Evolutionary conservation across 2,888 invertebrate genomes (phyloP).

Genomic region (Synanthedon andrenaeformis): DNA sequence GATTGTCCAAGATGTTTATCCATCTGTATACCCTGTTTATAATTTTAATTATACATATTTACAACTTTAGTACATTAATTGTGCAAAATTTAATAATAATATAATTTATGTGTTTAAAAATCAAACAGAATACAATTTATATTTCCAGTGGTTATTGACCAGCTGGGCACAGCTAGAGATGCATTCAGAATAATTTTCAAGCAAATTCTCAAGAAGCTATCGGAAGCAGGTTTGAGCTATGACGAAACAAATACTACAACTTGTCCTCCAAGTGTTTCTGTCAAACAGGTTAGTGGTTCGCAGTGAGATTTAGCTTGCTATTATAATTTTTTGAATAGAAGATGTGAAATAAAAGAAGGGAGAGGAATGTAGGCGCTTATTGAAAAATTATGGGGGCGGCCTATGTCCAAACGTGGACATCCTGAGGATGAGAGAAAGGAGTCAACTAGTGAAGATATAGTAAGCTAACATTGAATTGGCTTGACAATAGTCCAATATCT

Average conservation of each 20-base stretch:
- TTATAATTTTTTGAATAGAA: constrained; percentile 1
- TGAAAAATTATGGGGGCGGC: too few relatives aligned
- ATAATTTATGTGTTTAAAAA: too few relatives aligned
- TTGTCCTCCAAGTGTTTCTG: constrained; percentile 54
- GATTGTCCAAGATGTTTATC: too few relatives aligned
- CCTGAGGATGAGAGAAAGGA: too few relatives aligned
- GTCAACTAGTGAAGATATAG: too few relatives aligned
- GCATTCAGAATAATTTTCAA: constrained; percentile 55
- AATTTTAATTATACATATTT: constrained; percentile 2
- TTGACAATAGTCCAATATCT: too few relatives aligned
- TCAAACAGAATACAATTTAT: too few relatives aligned
- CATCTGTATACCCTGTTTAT: too few relatives aligned
- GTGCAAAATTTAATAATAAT: background rate
- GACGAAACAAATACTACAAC: constrained; percentile 52
- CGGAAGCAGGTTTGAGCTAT: constrained; percentile 52
- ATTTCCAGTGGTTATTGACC: constrained; percentile 46
- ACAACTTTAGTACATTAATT: constrained; percentile 22
- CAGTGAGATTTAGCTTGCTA: background rate
- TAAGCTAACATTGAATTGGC: too few relatives aligned
- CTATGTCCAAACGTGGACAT: too few relatives aligned
- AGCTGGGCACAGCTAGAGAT: constrained; percentile 74
- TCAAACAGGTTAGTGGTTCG: constrained; percentile 48
- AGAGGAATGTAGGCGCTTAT: background rate
- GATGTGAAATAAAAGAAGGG: background rate
- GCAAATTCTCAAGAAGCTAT: constrained; percentile 62